A percentile compares a stretch with the other conserved stretches of the same genome.
These are phyloP conservation scores for Antennarius striatus DNA, from an alignment of 2,113 vertebrate species.

Conservation along the genomic window DNA sequence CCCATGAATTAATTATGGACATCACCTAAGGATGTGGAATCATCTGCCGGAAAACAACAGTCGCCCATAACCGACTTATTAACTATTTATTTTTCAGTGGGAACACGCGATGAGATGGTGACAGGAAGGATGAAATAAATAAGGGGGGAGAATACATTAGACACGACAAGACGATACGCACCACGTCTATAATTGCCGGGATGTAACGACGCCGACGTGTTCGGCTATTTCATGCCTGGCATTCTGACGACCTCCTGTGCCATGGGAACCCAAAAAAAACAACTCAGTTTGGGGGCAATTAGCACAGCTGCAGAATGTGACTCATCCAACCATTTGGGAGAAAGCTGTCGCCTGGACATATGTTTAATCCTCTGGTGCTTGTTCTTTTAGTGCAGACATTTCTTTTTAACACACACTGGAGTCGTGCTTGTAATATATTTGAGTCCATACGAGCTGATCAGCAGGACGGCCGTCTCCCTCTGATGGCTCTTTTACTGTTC, in stretches of 20 bases:
- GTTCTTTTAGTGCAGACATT: neutral
- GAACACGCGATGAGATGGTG: constrained; percentile 32
- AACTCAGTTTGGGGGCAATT: neutral
- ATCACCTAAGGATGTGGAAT: constrained; percentile 45
- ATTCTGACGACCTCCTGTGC: constrained; percentile 26
- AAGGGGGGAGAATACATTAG: constrained; percentile 31
- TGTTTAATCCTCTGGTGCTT: constrained; percentile 13
- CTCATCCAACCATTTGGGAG: constrained; percentile 23
- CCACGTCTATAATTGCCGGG: constrained; percentile 13
- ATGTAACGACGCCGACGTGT: constrained; percentile 34
- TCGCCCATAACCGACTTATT: constrained; percentile 57
- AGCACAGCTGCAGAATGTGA: constrained; percentile 33
- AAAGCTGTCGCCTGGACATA: constrained; percentile 20
- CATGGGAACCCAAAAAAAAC: neutral
- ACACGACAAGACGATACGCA: constrained; percentile 42
- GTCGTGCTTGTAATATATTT: constrained; percentile 3
- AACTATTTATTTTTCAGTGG: constrained; percentile 67
- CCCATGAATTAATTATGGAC: constrained; percentile 58
- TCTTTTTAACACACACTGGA: neutral
- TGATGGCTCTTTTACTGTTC: constrained; percentile 7
- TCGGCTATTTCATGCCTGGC: constrained; percentile 20
- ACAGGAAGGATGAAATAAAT: constrained; percentile 50
- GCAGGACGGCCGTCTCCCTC: constrained; percentile 10
- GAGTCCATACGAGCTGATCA: neutral
- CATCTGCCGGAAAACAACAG: constrained; percentile 42